A percentile compares a stretch with the other conserved stretches of the same genome.
phyloP scores from a whole-genome alignment of 1,140 invertebrate species.

The Drosophila subpulchrella region DNA sequence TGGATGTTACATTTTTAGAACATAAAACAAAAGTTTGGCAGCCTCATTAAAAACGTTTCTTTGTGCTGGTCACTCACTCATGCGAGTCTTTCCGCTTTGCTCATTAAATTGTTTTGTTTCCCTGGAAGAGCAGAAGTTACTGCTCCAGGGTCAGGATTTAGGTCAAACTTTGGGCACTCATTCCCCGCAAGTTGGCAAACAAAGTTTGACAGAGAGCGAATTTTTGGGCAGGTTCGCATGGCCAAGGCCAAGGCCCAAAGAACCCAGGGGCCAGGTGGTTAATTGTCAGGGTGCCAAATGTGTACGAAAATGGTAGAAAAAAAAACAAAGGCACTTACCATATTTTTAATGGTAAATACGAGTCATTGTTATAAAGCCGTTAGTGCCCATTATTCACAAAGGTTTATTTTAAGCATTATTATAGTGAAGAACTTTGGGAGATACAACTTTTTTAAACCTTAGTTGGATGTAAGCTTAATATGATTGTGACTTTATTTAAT shows the following conservation, averaged over 20 bases:
- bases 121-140: slow-evolving; percentile 29
- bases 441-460: too few relatives aligned
- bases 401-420: too few relatives aligned
- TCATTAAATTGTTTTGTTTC: slow-evolving; percentile 70
- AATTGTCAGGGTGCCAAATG: slow-evolving; percentile 1
- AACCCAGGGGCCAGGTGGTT: slow-evolving; percentile 12
- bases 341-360: too few relatives aligned
- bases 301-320: too few relatives aligned
- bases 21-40: slow-evolving; percentile 32
- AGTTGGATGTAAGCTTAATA: too few relatives aligned
- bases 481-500: too few relatives aligned
- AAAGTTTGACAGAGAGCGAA: slow-evolving; percentile 43
- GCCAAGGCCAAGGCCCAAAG: slow-evolving; percentile 28
- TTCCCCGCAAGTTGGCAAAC: slow-evolving; percentile 38
- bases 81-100: slow-evolving; percentile 28
- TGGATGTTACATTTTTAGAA: slow-evolving; percentile 27
- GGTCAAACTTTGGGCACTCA: slow-evolving; percentile 23
- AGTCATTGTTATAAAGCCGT: too few relatives aligned
- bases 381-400: too few relatives aligned
- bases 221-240: slow-evolving; percentile 47
- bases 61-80: slow-evolving; percentile 35
- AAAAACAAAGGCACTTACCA: too few relatives aligned
- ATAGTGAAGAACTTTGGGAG: too few relatives aligned
- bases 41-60: slow-evolving; percentile 67
- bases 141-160: slow-evolving; percentile 18